Evolutionary conservation across 2,797 vertebrate species (phyloP).

Genomic region (Sardinella longiceps): DNA sequence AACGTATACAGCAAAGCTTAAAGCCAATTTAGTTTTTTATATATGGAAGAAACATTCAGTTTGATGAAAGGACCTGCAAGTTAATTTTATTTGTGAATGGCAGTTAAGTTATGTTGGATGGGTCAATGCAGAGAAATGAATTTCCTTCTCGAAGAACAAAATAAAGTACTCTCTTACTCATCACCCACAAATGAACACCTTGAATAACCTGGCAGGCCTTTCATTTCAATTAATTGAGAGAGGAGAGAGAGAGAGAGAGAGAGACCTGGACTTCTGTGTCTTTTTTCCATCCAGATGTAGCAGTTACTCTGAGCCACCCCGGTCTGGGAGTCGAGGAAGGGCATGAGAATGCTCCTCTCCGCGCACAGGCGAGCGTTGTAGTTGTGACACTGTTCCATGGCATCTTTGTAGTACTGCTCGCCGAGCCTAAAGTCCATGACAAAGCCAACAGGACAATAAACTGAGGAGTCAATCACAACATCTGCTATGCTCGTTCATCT

Average conservation of each 20-base stretch:
- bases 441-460: background rate
- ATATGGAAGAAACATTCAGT: background rate
- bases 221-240: too few relatives aligned
- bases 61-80: background rate
- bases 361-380: conserved; percentile 95
- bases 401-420: conserved; percentile 96
- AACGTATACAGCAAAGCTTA: too few relatives aligned
- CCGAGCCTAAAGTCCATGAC: conserved; percentile 75
- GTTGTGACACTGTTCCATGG: conserved; percentile 97
- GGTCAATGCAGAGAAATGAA: too few relatives aligned
- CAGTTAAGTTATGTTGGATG: too few relatives aligned
- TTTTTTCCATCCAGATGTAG: conserved; percentile 99
- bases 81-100: background rate
- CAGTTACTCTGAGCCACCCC: conserved; percentile 98
- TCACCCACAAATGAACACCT: too few relatives aligned
- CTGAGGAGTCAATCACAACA: background rate
- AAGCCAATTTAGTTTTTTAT: background rate
- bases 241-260: background rate
- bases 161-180: too few relatives aligned
- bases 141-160: too few relatives aligned
- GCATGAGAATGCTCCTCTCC: conserved; percentile 93
- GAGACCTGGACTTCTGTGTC: conserved; percentile 91
- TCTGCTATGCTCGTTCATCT: background rate
- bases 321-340: conserved; percentile 95
- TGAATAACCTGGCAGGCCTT: too few relatives aligned